A percentile compares a stretch with the other conserved stretches of the same genome.
phyloP scores from a whole-genome alignment of 2,113 vertebrate species.

The Hylia prasina region DNA sequence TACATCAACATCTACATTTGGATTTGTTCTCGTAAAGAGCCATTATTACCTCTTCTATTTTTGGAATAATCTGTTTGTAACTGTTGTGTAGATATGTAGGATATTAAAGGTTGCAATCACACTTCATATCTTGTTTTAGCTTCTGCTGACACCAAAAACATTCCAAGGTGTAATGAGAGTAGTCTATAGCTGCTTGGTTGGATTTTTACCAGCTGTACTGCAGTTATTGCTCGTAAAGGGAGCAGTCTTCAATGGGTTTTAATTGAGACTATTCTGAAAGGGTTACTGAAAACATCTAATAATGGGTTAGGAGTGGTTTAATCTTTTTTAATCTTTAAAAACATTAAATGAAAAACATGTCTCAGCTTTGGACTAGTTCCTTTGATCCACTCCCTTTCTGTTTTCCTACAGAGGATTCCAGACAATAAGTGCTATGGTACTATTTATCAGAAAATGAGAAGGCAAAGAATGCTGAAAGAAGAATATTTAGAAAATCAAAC shows the following conservation, averaged over 20 bases:
- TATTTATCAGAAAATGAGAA: constrained; percentile 17
- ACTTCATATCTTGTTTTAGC: background rate
- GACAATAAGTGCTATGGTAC: constrained; percentile 13
- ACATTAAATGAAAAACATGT: constrained; percentile 1
- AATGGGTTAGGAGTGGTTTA: background rate
- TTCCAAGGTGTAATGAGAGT: background rate
- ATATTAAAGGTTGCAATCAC: background rate
- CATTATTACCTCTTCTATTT: background rate
- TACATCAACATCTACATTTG: background rate
- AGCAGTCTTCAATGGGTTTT: background rate
- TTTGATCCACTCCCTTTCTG: background rate
- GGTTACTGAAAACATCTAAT: background rate
- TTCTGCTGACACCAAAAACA: background rate
- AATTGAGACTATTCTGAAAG: background rate
- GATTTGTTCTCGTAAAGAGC: background rate
- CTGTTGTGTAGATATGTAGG: background rate
- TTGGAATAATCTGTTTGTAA: background rate
- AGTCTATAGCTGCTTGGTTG: background rate
- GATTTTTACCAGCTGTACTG: background rate
- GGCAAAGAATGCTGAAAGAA: constrained; percentile 26
- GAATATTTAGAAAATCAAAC: background rate
- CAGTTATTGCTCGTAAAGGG: background rate
- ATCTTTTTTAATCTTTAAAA: constrained; percentile 3
- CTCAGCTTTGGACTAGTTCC: background rate
- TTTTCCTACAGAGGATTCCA: constrained; percentile 20